Base-by-base conservation (phyloP, 2,888 invertebrate genomes). In the Pyrochroa serraticornis region DNA sequence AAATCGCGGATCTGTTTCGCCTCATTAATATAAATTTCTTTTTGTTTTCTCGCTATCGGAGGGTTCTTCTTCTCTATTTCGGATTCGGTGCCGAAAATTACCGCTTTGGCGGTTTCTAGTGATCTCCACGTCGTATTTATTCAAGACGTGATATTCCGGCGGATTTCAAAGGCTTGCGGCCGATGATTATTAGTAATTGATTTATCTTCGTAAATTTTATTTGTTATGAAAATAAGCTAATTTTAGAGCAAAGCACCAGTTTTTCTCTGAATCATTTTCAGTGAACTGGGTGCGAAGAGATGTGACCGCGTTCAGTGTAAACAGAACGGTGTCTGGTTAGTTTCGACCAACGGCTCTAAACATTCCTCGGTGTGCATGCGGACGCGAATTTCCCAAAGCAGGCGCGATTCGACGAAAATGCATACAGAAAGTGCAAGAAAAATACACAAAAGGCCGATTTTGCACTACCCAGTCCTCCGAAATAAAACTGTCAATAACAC, bases 231-330 rank as follows among this genome's bases (percentile, higher is more conserved):
- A 71, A 71, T 68, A 67, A 64, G 61, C 70, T 73, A 73, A 70
- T 67, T 71, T 71, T 72, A 74, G 72, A 71, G 68, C 69, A 70
- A 71, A 71, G 69, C 65, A 61, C 71, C 66, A 69, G 71, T 70
- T 71, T 72, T 74, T 74, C 72, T 70, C 58, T 70, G 72, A 75
- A 76, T 73, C 71, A 69, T 70, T 71, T 72, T 73, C 69, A 67
- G 69, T 73, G 71, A 75, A 72, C 71, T 73, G 73, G 71, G 74
- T 74, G 75, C 69, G 74, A 75, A 75, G 72, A 75, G 72, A 75
- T 75, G 75, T 74, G 76, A 75, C 73, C 74, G 72, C 66, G 64
- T 69, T 69, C 62, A 68, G 66, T 68, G 65, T 75, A 76, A 76
- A 75, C 75, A 76, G 49, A 38, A 57, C 58, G 60, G 38, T 37